phyloP scores from a whole-genome alignment of 2,888 invertebrate genomes.

The Tanypteryx hageni region DNA sequence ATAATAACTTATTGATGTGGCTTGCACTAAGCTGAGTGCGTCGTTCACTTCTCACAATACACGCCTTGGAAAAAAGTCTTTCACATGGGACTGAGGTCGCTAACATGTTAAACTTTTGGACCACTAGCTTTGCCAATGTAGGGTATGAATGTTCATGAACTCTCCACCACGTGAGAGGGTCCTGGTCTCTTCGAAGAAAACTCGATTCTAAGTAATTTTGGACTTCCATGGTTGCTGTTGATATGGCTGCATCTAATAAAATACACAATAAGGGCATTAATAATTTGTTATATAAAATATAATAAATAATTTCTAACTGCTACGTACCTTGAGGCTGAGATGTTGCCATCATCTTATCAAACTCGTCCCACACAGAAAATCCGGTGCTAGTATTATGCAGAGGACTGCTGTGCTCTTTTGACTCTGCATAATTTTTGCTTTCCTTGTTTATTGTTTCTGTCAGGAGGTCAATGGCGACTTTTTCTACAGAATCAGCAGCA shows the following conservation, averaged over 20 bases:
- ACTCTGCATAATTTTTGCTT: no score
- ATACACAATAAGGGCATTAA: no score
- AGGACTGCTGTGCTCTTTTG: no score
- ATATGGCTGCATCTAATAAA: no score
- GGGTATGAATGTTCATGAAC: background rate
- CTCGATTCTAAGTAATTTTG: background rate
- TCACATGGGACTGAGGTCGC: background rate
- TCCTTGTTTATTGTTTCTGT: no score
- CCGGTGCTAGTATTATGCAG: no score
- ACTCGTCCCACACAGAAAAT: background rate
- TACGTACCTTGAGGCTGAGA: background rate
- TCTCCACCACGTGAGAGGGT: background rate
- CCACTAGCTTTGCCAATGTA: background rate
- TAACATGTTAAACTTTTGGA: background rate
- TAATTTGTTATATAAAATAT: no score
- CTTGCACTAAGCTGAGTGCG: background rate
- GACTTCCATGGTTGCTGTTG: background rate
- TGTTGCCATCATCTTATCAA: background rate
- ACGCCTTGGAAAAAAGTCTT: background rate
- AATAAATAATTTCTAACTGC: no score
- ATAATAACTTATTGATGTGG: background rate
- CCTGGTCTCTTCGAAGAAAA: background rate
- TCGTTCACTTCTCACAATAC: background rate
- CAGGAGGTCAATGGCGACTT: background rate
- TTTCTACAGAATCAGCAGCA: background rate